phyloP scores from a whole-genome alignment of 2,888 invertebrate species.

The Danaus chrysippus region DNA sequence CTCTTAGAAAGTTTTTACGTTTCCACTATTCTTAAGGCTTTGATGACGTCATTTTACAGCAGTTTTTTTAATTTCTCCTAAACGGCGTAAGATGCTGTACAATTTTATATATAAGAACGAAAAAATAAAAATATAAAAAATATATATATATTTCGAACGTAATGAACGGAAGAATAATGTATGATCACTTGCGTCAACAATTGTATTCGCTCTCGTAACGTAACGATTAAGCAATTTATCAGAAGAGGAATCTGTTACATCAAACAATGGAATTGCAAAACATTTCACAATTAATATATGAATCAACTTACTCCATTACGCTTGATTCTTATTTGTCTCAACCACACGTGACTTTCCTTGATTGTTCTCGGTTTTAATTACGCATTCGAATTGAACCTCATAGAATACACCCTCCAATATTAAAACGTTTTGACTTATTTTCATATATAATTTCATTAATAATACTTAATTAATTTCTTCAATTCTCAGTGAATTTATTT shows the following conservation, averaged over 20 bases:
- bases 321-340: conserved; percentile 22
- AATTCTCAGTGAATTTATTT: conserved; percentile 8
- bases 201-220: no score
- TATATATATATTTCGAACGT: no score
- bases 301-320: conserved; percentile 12
- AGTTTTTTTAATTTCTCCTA: no score
- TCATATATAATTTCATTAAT: conserved; percentile 14
- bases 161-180: no score
- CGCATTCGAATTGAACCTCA: conserved; percentile 23
- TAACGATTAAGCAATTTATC: neutral
- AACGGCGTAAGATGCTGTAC: no score
- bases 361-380: conserved; percentile 30
- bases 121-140: no score
- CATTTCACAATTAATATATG: neutral
- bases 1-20: no score
- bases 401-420: conserved; percentile 10
- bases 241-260: neutral
- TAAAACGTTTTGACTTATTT: conserved; percentile 14
- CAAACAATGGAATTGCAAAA: neutral
- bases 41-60: no score
- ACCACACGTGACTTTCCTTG: conserved; percentile 23
- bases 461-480: conserved; percentile 16
- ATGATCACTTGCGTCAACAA: no score
- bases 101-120: no score
- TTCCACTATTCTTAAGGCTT: no score